Percentiles rank a stretch among this genome's conserved stretches.
phyloP scores from a whole-genome alignment of 2,113 vertebrate species.

The Odocoileus hemionus region DNA sequence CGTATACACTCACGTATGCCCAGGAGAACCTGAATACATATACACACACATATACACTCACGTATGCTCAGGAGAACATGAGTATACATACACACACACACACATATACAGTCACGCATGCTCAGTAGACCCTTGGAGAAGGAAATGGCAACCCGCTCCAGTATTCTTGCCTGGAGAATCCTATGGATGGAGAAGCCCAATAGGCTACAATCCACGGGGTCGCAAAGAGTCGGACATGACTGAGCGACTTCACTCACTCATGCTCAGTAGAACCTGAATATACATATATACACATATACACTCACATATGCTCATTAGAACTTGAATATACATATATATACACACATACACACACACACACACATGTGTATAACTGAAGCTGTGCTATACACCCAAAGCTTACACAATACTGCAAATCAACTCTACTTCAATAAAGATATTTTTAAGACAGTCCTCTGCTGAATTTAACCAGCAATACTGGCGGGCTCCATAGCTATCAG shows the following conservation, averaged over 20 bases:
- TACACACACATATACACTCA: accelerated
- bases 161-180: background rate
- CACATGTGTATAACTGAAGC: background rate
- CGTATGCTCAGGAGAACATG: too few relatives aligned
- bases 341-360: too few relatives aligned
- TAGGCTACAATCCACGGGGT: background rate
- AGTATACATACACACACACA: too few relatives aligned
- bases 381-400: background rate
- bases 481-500: accelerated
- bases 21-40: too few relatives aligned
- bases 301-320: background rate
- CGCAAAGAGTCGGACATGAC: background rate
- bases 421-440: background rate
- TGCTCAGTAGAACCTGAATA: background rate
- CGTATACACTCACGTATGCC: too few relatives aligned
- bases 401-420: background rate
- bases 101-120: accelerated
- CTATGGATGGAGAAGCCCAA: background rate
- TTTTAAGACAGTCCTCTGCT: background rate
- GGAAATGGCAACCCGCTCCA: background rate
- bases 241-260: background rate
- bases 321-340: background rate
- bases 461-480: background rate
- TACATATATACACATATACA: background rate
- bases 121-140: background rate